Percentiles rank a stretch among this genome's conserved stretches.
These are phyloP conservation scores for Halcyon badia DNA, from an alignment of 2,797 vertebrate genomes.

Conservation along the genomic window DNA sequence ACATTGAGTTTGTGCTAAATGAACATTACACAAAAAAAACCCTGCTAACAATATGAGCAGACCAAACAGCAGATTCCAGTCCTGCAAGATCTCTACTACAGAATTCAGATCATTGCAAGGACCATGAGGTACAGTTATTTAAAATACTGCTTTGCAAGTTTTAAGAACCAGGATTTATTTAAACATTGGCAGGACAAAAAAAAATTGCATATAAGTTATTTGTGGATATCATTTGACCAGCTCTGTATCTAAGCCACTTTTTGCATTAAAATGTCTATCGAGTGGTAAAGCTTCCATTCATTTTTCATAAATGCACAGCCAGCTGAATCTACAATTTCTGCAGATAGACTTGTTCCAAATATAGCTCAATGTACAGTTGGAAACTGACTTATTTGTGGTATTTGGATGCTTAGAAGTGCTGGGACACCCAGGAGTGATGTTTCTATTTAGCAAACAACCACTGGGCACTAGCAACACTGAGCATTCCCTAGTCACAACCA, in stretches of 20 bases:
- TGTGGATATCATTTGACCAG: neutral
- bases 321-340: neutral
- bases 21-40: rapidly evolving
- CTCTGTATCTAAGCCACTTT: neutral
- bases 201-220: neutral
- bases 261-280: neutral
- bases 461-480: neutral
- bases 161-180: neutral
- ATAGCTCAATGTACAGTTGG: neutral
- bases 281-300: neutral
- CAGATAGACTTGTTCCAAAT: neutral
- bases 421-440: neutral
- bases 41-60: neutral
- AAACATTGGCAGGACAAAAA: neutral
- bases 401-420: neutral
- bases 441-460: neutral
- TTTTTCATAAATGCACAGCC: neutral
- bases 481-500: neutral
- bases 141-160: neutral
- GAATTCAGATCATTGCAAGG: neutral
- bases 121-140: neutral
- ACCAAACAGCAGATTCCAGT: neutral
- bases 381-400: neutral
- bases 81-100: neutral
- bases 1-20: neutral